These are phyloP conservation scores for Agapornis canus DNA, from an alignment of 2,797 vertebrate genomes.

Conservation along the genomic window DNA sequence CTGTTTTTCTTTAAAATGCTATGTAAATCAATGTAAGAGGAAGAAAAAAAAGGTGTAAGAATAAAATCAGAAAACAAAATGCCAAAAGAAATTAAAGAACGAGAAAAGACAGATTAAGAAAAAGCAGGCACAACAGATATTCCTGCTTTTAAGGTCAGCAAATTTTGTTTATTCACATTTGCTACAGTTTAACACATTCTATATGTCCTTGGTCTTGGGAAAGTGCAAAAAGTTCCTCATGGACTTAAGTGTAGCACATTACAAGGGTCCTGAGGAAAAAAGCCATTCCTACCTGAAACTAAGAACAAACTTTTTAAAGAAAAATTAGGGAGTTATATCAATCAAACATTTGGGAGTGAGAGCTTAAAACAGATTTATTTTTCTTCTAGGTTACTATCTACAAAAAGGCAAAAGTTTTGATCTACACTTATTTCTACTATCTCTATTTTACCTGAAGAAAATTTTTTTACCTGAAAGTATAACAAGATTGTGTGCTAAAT, in stretches of 20 bases:
- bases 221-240: not conserved
- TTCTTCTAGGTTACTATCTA: not conserved
- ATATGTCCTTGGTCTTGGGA: rapidly evolving
- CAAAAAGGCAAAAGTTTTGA: not conserved
- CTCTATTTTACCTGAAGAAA: not conserved
- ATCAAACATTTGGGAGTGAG: not conserved
- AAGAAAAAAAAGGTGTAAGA: not conserved
- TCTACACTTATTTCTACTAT: not conserved
- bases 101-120: not conserved
- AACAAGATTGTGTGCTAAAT: not conserved
- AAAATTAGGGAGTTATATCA: not conserved
- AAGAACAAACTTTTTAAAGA: not conserved
- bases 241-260: not conserved
- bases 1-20: not conserved
- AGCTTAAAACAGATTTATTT: not conserved
- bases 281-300: not conserved
- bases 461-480: not conserved
- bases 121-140: not conserved
- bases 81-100: not conserved
- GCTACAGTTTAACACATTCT: not conserved
- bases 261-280: not conserved
- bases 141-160: not conserved
- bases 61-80: not conserved
- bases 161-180: not conserved
- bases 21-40: not conserved